Evolutionary conservation across 2,888 invertebrate species (phyloP), one percentile per base, ranked within the genome.

Genomic region (Melangyna quadrimaculata): DNA sequence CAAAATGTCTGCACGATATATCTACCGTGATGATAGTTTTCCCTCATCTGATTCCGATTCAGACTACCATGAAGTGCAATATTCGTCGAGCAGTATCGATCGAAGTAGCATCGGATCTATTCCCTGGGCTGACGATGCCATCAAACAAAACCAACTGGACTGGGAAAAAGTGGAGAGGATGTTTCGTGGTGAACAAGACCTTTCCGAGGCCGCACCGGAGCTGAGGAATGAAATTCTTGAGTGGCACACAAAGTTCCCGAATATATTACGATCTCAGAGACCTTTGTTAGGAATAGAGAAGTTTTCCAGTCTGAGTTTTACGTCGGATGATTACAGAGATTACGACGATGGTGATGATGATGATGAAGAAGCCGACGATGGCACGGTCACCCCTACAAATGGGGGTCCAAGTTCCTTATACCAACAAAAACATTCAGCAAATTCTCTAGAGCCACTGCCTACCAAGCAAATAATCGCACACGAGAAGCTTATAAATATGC

Each of bases 41-140:
- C 73, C 78, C 7, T 88, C 88, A 70, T 82, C 82, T 65, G 90
- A 90, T 80, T 90, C 89, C 0, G 92, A 91, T 55, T 91, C 89
- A 8, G 88, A 88, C 43, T 74, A 78, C 89, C 75, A 90, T 29
- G 91, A 91, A 81, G 89, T 91, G 17, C 91, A 90, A 63, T 90
- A 90, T 73, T 91, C 92, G 10, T 91, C 91, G 2, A 91, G 91
- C 78, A 91, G 91, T 75, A 82, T 90, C 27, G 92, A 92, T 75
- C 89, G 92, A 53, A 91, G 92, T 75, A 91, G 91, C 8, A 90
- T 91, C 70, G 91, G 91, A n/a, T 92, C 92, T 27, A 92, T 92
- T 77, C 92, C 92, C 0, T 92, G 92, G 92, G 92, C 92, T 3
- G 91, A 92, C 75, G 92, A 92, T 89, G 92, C 92, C 17, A 91